These are phyloP conservation scores for Eupeodes luniger DNA, from an alignment of 2,888 invertebrate species.

Conservation along the genomic window DNA sequence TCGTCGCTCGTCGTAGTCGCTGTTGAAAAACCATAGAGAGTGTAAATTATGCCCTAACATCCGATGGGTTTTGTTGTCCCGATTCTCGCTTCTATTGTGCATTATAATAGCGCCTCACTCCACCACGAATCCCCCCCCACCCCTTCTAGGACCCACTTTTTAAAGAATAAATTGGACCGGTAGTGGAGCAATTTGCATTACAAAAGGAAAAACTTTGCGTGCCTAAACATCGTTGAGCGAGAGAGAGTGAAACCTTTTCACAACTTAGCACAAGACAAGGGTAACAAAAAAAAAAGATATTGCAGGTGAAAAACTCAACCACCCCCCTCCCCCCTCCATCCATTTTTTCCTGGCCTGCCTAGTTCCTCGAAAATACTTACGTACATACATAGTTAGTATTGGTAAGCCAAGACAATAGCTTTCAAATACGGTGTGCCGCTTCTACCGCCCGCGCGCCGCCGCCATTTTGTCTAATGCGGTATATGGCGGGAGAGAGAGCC, in stretches of 20 bases:
- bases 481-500: slow-evolving; percentile 1
- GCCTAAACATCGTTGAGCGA: slow-evolving; percentile 65
- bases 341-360: not conserved
- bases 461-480: slow-evolving; percentile 57
- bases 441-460: slow-evolving; percentile 3
- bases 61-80: slow-evolving; percentile 61
- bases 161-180: slow-evolving; percentile 73
- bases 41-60: slow-evolving; percentile 72
- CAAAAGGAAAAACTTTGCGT: slow-evolving; percentile 75
- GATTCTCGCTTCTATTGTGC: slow-evolving; percentile 57
- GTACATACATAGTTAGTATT: not conserved
- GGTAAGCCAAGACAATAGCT: slow-evolving; percentile 63
- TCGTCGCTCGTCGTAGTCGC: slow-evolving; percentile 2
- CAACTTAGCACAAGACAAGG: slow-evolving; percentile 72
- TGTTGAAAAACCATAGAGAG: slow-evolving; percentile 39
- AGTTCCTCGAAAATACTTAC: too few species aligned
- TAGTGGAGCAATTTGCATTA: slow-evolving; percentile 76
- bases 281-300: slow-evolving; percentile 52
- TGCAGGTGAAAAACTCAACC: slow-evolving; percentile 47
- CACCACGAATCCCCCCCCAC: too few species aligned
- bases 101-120: slow-evolving; percentile 50
- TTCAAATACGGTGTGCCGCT: slow-evolving; percentile 63
- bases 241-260: slow-evolving; percentile 76
- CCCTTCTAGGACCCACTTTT: not conserved
- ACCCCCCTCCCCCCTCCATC: not conserved